Base-by-base conservation (phyloP, 2,888 invertebrate genomes). In the Archips xylosteana region DNA sequence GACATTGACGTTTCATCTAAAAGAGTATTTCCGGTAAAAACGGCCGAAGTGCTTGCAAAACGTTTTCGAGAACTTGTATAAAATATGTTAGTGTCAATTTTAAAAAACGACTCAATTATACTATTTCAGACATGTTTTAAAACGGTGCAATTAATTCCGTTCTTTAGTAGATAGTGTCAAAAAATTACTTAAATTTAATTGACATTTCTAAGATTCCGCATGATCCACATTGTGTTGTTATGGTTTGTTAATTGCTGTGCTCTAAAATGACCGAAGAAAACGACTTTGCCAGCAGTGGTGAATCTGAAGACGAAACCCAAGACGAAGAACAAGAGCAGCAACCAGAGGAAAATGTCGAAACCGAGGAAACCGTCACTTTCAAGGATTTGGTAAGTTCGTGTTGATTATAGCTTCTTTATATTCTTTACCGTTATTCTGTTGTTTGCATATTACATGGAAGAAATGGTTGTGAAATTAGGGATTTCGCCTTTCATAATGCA, bases 341-440 rank as follows among this genome's bases (percentile, higher is more conserved):
- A 76, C 78, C 75, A 13, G 78, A 76, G 23, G 84, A 82, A 10
- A 77, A 76, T 60, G 84, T 81, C 9, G 78, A 76, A 47, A 88
- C 87, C 76, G 89, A 89, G 34, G 90, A 91, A 79, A 88, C 85
- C 12, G 88, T 88, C 13, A 90, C 94, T n/a, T 95, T 94, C 77
- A 92, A 94, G 85, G 93, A 94, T 75, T 88, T 95, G 84, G 94
- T 94, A 81, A 78, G 84, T 80, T 64, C 45, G 47, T 47, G 49
- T 45, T 47, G 23, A 65, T 49, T 64, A 63, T 71, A 49, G 75
- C 70, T 74, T 70, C 65, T 77, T 71, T 32, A 39, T 39, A 39
- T 66, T 62, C 68, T 36, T 23, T 59, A 54, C 2, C 15, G 39
- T 13, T 49, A 9, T 13, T 42, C n/a, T 51, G 4, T 62, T 61